A percentile compares a stretch with the other conserved stretches of the same genome.
Evolutionary conservation across 2,797 vertebrate species (phyloP).

Genomic region (Apogon hyalosoma): DNA sequence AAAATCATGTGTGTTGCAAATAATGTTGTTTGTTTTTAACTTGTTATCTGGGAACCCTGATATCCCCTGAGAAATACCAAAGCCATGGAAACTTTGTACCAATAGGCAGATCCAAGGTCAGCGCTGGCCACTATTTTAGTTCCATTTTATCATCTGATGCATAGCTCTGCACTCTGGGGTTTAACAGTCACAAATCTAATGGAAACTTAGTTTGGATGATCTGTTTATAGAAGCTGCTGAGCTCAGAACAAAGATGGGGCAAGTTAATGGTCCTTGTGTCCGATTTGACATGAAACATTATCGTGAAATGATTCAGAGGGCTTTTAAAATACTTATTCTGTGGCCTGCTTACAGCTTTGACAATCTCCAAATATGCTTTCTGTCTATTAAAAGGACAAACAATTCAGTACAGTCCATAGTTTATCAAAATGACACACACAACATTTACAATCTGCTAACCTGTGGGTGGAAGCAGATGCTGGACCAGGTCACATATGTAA

Average conservation of each 20-base stretch:
- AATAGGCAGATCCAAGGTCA: constrained; percentile 75
- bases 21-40: constrained; percentile 13
- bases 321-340: constrained; percentile 22
- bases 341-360: constrained; percentile 15
- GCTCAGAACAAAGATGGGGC: constrained; percentile 37
- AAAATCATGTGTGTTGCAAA: neutral
- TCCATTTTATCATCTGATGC: constrained; percentile 53
- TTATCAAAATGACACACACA: neutral
- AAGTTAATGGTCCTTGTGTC: constrained; percentile 36
- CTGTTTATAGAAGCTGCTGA: constrained; percentile 72
- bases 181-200: constrained; percentile 58
- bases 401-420: neutral
- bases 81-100: constrained; percentile 77
- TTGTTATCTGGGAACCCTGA: constrained; percentile 51
- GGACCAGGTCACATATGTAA: neutral
- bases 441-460: constrained; percentile 3
- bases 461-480: neutral
- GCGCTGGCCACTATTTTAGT: constrained; percentile 72
- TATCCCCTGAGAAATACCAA: constrained; percentile 58
- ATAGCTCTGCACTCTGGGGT: constrained; percentile 67
- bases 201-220: constrained; percentile 69
- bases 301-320: constrained; percentile 26
- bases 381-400: neutral
- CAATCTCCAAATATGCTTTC: constrained; percentile 2
- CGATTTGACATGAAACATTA: constrained; percentile 39